phyloP scores from a whole-genome alignment of 2,888 invertebrate genomes.

The Diarsia rubi region DNA sequence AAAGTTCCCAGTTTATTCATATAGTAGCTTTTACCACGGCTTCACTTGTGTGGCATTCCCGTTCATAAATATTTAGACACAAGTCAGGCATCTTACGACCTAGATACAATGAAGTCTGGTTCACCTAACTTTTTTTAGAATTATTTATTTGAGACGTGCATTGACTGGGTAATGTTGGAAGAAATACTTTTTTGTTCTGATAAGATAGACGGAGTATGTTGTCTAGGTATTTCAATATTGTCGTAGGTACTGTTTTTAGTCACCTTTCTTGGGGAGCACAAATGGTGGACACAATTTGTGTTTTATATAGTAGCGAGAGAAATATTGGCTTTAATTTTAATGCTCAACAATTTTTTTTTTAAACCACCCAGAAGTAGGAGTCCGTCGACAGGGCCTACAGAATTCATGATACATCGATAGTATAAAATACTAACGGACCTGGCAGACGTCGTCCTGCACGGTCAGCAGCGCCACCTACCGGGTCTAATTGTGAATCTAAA shows the following conservation, averaged over 20 bases:
- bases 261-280: neutral
- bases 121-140: conserved; percentile 17
- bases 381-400: no score
- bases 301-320: neutral
- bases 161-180: neutral
- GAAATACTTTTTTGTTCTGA: neutral
- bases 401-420: no score
- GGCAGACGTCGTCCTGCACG: no score
- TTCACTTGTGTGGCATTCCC: neutral
- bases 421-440: no score
- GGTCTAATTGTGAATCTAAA: no score
- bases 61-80: conserved; percentile 48
- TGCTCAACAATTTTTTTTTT: no score
- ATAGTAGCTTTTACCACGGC: conserved; percentile 25
- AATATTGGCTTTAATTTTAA: no score
- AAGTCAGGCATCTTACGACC: conserved; percentile 18
- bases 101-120: conserved; percentile 22
- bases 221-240: neutral
- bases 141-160: conserved; percentile 17
- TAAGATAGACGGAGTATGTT: neutral
- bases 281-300: neutral
- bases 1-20: conserved; percentile 23
- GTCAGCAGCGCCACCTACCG: no score
- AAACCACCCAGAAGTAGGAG: no score
- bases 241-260: neutral